A percentile compares a stretch with the other conserved stretches of the same genome.
These are phyloP conservation scores for Hydrolagus colliei DNA, from an alignment of 2,797 vertebrate species.

Conservation along the genomic window DNA sequence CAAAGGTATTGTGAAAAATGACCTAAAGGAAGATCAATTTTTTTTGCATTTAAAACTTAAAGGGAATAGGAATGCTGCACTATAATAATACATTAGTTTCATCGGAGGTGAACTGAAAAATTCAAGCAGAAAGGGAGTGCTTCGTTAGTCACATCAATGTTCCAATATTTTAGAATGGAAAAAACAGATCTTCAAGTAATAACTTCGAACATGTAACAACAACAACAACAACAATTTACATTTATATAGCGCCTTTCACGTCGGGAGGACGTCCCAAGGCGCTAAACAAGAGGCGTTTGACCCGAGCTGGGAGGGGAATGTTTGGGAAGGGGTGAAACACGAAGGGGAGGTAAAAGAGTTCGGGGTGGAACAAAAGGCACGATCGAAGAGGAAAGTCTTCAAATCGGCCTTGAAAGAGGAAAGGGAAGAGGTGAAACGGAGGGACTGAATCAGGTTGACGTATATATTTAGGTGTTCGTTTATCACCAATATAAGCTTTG, in stretches of 20 bases:
- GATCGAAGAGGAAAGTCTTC: too few relatives aligned
- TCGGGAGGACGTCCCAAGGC: too few relatives aligned
- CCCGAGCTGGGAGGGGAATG: too few relatives aligned
- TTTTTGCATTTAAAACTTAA: neutral
- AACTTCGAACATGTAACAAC: neutral
- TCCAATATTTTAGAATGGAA: neutral
- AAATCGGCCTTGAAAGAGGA: too few relatives aligned
- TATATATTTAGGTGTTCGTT: neutral
- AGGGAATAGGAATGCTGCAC: too few relatives aligned
- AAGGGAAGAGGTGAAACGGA: too few relatives aligned
- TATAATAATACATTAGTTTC: neutral
- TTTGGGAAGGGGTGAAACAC: too few relatives aligned
- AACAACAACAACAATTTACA: too few relatives aligned
- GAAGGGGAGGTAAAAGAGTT: too few relatives aligned
- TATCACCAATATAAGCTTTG: neutral
- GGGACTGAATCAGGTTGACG: conserved; percentile 12
- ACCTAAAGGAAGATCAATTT: neutral
- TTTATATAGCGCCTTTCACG: too few relatives aligned
- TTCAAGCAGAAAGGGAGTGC: neutral
- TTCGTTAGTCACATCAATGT: neutral
- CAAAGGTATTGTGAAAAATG: neutral
- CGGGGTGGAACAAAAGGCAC: too few relatives aligned
- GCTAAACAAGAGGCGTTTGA: too few relatives aligned
- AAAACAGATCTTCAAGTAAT: neutral
- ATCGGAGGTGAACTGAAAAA: neutral